Evolutionary conservation across 2,888 invertebrate species (phyloP), one percentile per base, ranked within the genome.

Genomic region (Temnothorax unifasciatus): DNA sequence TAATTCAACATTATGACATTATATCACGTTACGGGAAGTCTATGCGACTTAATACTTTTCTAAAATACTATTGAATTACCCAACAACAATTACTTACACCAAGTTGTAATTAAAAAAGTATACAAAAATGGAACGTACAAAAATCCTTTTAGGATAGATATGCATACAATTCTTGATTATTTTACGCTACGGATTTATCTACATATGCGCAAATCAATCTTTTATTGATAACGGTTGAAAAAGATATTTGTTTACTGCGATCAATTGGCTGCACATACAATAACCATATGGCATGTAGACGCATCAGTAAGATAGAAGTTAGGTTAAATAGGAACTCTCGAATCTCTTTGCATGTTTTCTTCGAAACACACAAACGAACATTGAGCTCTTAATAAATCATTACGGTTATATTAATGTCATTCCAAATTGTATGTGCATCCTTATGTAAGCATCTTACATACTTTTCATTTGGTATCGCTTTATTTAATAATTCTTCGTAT

Each of bases 271-370:
- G 13, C 41, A 57, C 5, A 69, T 18, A 29, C n/a, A 34, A 50
- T 29, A 64, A 38, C 29, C 21, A 29, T 66, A 50, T 21, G 38
- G 44, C 18, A n/a, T n/a, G 38, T 5, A 64, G 15, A 73, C 11
- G 5, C 15, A 6, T 34, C 6, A 34, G 15, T 54, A 54, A 54
- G 15, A 34, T 52, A 52, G 8, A 38, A 54, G 38, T 54, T 74
- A 50, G 59, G 5, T 29, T 73, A 74, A 13, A n/a, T 74, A 75
- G 75, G 61, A 75, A 75, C 75, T 75, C 59, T 75, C 61, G 8
- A 9, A 29, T 59, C 18, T 50, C 13, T 50, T 44, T 9, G 2
- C 3, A 18, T 18, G 50, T 50, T 50, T 50, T 18, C 18, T 18
- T 50, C 18, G 9, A 11, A 54, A 41, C 18, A 68, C 4, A 47